phyloP scores from a whole-genome alignment of 2,797 vertebrate species.

The Oreochromis grahami region DNA sequence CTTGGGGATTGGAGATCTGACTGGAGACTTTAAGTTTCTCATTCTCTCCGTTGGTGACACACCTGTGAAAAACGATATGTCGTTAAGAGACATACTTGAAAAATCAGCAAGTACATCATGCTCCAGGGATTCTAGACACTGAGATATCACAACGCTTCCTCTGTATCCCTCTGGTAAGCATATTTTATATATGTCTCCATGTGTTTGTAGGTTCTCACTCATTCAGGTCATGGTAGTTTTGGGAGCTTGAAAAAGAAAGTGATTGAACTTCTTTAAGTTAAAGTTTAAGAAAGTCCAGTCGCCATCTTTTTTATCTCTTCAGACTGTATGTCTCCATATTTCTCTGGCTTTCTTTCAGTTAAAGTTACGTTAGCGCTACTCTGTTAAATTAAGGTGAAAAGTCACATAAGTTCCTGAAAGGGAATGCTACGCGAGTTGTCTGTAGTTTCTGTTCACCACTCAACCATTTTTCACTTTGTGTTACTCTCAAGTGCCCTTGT shows the following conservation, averaged over 20 bases:
- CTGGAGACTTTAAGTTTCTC: slow-evolving; percentile 81
- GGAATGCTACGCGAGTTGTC: background rate
- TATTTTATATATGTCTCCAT: background rate
- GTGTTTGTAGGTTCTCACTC: background rate
- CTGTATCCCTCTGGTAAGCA: background rate
- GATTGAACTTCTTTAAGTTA: background rate
- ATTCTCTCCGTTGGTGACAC: slow-evolving; percentile 82
- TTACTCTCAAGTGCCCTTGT: background rate
- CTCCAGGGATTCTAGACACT: background rate
- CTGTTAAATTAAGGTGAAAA: background rate
- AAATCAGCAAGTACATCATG: background rate
- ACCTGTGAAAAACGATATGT: slow-evolving; percentile 46
- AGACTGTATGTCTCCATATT: background rate
- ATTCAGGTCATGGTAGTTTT: background rate
- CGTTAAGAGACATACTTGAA: background rate
- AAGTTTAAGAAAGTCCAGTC: background rate
- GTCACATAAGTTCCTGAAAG: background rate
- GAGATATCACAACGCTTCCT: background rate
- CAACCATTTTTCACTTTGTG: slow-evolving; percentile 1
- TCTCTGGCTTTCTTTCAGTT: background rate
- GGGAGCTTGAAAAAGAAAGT: background rate
- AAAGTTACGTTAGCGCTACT: background rate
- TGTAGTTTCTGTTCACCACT: background rate
- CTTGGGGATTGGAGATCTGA: slow-evolving; percentile 80
- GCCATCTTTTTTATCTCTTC: background rate